Evolutionary conservation across 2,888 invertebrate genomes (phyloP), one percentile per base, ranked within the genome.

Genomic region (Dasysyrphus albostriatus): DNA sequence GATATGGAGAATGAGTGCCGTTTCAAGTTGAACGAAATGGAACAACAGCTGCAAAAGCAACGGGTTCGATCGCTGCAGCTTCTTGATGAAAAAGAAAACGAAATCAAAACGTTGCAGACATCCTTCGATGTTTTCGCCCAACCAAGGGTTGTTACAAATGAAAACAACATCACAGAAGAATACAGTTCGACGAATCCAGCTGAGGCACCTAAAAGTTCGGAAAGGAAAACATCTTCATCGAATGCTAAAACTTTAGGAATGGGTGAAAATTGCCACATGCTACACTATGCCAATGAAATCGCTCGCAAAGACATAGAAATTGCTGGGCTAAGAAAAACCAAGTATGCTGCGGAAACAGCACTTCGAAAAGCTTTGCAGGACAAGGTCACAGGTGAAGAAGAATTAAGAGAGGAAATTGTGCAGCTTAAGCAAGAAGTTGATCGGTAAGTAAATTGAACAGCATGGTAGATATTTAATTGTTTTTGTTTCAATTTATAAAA

Each of bases 231-330:
- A 58, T 90, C 90, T n/a, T 14, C 78, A 9, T 85, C 74, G 72
- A 24, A 88, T 74, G 70, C 85, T 24, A 87, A 83, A 14, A 16
- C 58, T 1, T 44, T 83, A 1, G 83, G 89, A 59, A 79, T 93
- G 10, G 91, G 93, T n/a, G 95, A 95, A 42, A 95, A 95, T 89
- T 95, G 96, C 47, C 96, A 96, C 88, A 95, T 97, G 94, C 91
- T 97, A 47, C 96, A 97, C 92, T 97, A 97, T 90, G 96, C 95
- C 70, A 96, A 97, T 91, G 97, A 97, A 93, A 92, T 97, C 88
- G 96, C 97, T 0, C 93, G 97, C 9, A 95, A 95, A 89, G 97
- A 97, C 88, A 95, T 97, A 34, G 97, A 97, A 91, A 95, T 97
- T 51, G 94, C 95, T 0, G 94, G 94, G 75, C 93, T 97, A 32